Evolutionary conservation across 1,140 invertebrate genomes (phyloP), one percentile per base, ranked within the genome.

Genomic region (Drosophila littoralis): DNA sequence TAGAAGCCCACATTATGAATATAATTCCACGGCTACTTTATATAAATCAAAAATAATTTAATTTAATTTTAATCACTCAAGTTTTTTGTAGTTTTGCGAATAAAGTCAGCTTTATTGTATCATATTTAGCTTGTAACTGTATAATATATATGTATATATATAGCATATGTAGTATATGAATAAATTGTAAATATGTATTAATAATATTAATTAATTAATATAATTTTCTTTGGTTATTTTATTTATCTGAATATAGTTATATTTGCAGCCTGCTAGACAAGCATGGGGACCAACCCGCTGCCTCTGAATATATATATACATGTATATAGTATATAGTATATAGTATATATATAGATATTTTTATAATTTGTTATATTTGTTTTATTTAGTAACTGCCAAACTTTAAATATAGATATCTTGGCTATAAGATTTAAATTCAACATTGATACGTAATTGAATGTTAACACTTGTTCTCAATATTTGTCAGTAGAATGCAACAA

Each of bases 241-340:
- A 2, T 77, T 17, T 46, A 63, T 45, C 58, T 48, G 7, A 17
- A 35, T 45, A 51, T 32, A 51, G 32, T 8, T 58, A 32, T 58
- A 15, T 58, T 81, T 78, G 60, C 69, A 82, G 65, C 64, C n/a
- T 77, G 65, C 52, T 59, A 33, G 45, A 28, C 8, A 45, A 43
- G 42, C 61, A 42, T 57, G 66, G 83, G 75, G 79, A 85, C 82
- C 83, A 85, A 88, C 83, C 83, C 67, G 75, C 64, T 60, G 68
- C 73, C 45, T 28, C 43, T 63, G 28, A 33, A 64, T 32, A 17
- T 55, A 48, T 13, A 35, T 59, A n/a, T 51, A 52, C 15, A 35
- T 59, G 40, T 46, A 43, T 1, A 15, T 32, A 28, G 55, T 28
- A 35, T 59, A 50, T 46, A 43, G n/a, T n/a, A n/a, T n/a, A n/a